Conservation (phyloP, 2,888 invertebrate species). For the Synergus japonicus region DNA sequence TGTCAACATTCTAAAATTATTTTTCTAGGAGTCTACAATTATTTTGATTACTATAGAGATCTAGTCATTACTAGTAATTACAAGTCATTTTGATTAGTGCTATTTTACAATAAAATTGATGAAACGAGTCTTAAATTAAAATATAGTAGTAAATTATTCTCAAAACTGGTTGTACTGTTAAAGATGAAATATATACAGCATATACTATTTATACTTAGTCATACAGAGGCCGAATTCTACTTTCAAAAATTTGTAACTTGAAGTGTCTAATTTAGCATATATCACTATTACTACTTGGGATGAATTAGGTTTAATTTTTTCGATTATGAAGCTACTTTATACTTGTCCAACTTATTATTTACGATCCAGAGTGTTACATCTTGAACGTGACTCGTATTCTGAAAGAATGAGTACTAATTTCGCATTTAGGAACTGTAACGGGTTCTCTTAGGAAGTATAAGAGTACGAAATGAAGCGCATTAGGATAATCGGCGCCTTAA, state of each 20-base stretch:
- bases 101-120: too few relatives aligned
- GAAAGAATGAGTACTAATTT: background rate
- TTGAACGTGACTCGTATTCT: background rate
- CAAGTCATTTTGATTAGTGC: too few relatives aligned
- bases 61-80: too few relatives aligned
- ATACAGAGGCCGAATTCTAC: background rate
- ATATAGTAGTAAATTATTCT: too few relatives aligned
- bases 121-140: too few relatives aligned
- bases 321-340: background rate
- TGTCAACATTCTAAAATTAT: constrained; percentile 4
- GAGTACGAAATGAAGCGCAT: constrained; percentile 50
- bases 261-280: background rate
- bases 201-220: too few relatives aligned
- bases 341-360: background rate
- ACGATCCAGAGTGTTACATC: background rate
- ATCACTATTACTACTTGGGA: background rate
- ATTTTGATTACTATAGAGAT: background rate
- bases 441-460: background rate
- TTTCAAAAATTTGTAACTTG: background rate
- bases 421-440: background rate
- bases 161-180: too few relatives aligned
- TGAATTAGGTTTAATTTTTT: background rate
- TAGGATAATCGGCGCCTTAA: constrained; percentile 63
- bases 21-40: background rate
- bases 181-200: too few relatives aligned